Evolutionary conservation across 2,113 vertebrate genomes (phyloP).

Genomic region (Salminus brasiliensis): DNA sequence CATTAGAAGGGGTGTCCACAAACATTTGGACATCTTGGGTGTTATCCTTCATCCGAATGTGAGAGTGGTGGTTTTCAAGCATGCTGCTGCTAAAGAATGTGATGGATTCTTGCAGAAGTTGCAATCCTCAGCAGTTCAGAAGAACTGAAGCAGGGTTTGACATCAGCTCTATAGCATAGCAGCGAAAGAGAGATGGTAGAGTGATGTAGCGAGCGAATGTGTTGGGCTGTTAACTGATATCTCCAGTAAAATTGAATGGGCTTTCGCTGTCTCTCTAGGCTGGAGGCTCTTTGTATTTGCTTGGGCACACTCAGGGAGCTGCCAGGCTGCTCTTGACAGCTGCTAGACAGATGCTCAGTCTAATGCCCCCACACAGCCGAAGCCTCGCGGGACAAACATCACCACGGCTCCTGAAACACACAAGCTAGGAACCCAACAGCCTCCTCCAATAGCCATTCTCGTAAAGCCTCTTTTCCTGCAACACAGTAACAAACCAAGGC

Average conservation of each 20-base stretch:
- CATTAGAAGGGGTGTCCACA: no score
- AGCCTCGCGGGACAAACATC: slow-evolving; percentile 11
- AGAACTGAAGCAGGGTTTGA: neutral
- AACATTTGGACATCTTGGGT: no score
- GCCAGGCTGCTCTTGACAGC: slow-evolving; percentile 40
- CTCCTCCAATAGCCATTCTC: neutral
- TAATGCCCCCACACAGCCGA: slow-evolving; percentile 31
- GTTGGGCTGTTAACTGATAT: slow-evolving; percentile 14
- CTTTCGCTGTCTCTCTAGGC: slow-evolving; percentile 5
- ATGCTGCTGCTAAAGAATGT: neutral
- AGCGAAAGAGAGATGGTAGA: neutral
- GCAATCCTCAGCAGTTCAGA: no score
- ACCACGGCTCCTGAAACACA: neutral
- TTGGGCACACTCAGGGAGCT: slow-evolving; percentile 22
- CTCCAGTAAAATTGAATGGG: neutral
- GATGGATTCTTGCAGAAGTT: neutral
- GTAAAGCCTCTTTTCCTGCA: neutral
- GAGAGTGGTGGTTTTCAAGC: neutral
- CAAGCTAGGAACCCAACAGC: neutral
- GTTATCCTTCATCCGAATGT: no score
- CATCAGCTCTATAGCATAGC: neutral
- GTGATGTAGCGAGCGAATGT: neutral
- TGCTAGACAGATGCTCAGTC: slow-evolving; percentile 44
- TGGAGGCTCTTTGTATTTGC: slow-evolving; percentile 17
- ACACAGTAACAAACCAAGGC: slow-evolving; percentile 14